Percentiles rank a stretch among this genome's conserved stretches.
Evolutionary conservation across 1,140 invertebrate genomes (phyloP).

Genomic region (Camponotus pennsylvanicus): DNA sequence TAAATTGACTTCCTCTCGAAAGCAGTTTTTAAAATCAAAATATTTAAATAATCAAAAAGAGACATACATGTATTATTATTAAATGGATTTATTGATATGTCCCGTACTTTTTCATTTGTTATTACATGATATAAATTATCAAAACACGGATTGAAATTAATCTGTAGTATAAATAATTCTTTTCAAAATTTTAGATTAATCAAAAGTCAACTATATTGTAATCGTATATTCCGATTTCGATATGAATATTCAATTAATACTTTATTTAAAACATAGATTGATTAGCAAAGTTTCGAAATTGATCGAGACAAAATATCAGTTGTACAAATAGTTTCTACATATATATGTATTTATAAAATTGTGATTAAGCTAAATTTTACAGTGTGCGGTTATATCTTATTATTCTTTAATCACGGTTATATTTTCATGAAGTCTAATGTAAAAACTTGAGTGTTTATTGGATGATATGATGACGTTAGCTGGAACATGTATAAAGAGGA

Average conservation of each 20-base stretch:
- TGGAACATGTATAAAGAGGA: neutral
- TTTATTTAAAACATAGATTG: neutral
- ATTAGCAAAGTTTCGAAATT: neutral
- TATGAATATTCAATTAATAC: neutral
- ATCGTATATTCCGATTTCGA: neutral
- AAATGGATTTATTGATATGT: neutral
- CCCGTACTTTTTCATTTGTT: neutral
- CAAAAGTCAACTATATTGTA: neutral
- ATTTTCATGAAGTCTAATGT: neutral
- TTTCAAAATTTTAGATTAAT: neutral
- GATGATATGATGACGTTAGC: neutral
- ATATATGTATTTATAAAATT: neutral
- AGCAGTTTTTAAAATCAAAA: neutral
- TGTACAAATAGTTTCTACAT: neutral
- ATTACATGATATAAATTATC: neutral
- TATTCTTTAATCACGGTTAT: conserved; percentile 20
- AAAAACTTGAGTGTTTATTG: conserved; percentile 3
- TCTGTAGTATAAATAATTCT: neutral
- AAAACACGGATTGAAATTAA: neutral
- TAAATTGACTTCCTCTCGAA: neutral
- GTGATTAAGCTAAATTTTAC: neutral
- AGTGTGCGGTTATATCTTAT: neutral
- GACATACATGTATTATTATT: neutral
- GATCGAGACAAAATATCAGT: neutral
- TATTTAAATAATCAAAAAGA: neutral